Evolutionary conservation across 1,140 invertebrate species (phyloP), one percentile per base, ranked within the genome.

Genomic region (Listronotus bonariensis): DNA sequence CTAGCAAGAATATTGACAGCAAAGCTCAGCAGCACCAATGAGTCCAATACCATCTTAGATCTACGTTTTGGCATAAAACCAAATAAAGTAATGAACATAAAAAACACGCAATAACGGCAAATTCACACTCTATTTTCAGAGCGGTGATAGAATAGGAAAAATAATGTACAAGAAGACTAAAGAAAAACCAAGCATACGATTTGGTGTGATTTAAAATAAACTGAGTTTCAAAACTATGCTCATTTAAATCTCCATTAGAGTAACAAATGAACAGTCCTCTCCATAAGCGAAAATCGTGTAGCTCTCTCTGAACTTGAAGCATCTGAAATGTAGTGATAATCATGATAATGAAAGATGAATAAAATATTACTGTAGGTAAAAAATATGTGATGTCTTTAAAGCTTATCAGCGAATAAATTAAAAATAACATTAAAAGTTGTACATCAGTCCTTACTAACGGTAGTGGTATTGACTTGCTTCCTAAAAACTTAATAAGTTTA

Each of bases 131-230:
- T 85, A 89, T 91, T 20, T 88, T 85, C 15, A 88, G 85, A 6
- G 89, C 84, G 46, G 92, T 87, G 14, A 92, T 76, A 0, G 92
- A 91, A 76, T 91, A 92, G 0, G 90, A 81, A 32, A 90, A 83
- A 12, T 93, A 80, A 80, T 92, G 90, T 0, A 88, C 70, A 3
- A 92, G 81, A 8, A 94, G 77, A 0, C 89, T 84, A 14, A 88
- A 72, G 72, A 94, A 93, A 77, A 89, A 94, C 40, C 91, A 86
- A 31, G 88, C 79, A 70, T 91, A 93, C 0, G 92, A 91, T 42
- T 87, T 88, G 18, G 93, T 77, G 72, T 93, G 92, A 70, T 92
- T 93, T 26, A 86, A 81, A n/a, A 92, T 87, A 67, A 91, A 93
- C 45, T 90, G 85, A 74, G 89, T 89, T 67, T 93, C 90, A 0